A percentile compares a stretch with the other conserved stretches of the same genome.
Evolutionary conservation across 1,140 invertebrate species (phyloP).

Genomic region (Leucophenga varia): DNA sequence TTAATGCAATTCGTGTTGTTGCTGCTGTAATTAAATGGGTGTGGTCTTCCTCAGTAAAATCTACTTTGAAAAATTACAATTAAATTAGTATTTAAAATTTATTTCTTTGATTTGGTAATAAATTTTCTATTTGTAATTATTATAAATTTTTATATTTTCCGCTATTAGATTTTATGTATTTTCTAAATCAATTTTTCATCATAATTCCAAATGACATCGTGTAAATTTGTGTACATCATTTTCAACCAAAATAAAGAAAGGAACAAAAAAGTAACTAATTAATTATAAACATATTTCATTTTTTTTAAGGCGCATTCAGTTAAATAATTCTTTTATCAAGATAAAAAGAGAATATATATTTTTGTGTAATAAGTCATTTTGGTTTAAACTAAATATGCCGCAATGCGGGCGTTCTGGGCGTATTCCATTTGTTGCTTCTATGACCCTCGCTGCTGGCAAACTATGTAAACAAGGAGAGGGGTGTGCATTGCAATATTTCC

Average conservation of each 20-base stretch:
- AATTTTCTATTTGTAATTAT: constrained; percentile 8
- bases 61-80: constrained; percentile 13
- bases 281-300: constrained; percentile 50
- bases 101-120: constrained; percentile 33
- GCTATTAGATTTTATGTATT: constrained; percentile 6
- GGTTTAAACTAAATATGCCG: constrained; percentile 14
- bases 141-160: not conserved
- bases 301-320: constrained; percentile 17
- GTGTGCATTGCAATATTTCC: no score
- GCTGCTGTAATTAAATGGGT: constrained; percentile 43
- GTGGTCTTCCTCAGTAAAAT: constrained; percentile 25
- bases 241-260: constrained; percentile 13
- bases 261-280: constrained; percentile 24
- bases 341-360: no score
- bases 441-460: not conserved
- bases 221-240: constrained; percentile 27
- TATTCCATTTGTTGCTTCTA: not conserved
- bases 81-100: constrained; percentile 32
- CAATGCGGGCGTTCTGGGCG: constrained; percentile 12
- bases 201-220: constrained; percentile 26
- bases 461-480: constrained; percentile 1
- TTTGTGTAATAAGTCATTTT: constrained; percentile 39
- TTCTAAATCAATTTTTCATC: not conserved
- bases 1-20: constrained; percentile 14
- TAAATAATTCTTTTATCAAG: constrained; percentile 26